phyloP scores from a whole-genome alignment of 2,888 invertebrate species.

The Troides oblongomaculatus region DNA sequence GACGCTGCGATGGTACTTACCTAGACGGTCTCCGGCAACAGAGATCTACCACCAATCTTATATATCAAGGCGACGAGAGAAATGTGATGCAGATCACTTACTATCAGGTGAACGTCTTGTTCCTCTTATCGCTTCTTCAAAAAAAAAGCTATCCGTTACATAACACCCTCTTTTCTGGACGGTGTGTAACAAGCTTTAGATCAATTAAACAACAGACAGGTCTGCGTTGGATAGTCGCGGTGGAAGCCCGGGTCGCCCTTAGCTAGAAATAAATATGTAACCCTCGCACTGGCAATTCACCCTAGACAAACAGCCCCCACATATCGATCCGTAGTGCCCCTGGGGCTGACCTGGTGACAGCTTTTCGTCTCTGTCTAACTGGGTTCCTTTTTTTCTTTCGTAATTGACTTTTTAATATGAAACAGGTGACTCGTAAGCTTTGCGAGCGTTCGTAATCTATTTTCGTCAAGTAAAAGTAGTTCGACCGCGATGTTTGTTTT shows the following conservation, averaged over 20 bases:
- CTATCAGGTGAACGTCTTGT: too few relatives aligned
- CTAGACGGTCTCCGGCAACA: too few relatives aligned
- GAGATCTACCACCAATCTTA: too few relatives aligned
- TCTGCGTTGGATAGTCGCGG: constrained; percentile 2
- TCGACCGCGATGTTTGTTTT: neutral
- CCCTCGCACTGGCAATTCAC: constrained; percentile 24
- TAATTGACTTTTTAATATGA: constrained; percentile 15
- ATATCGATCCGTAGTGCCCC: constrained; percentile 33
- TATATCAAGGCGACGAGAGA: too few relatives aligned
- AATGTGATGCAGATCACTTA: too few relatives aligned
- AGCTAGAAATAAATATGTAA: constrained; percentile 12
- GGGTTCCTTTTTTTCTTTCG: constrained; percentile 13
- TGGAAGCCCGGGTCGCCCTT: constrained; percentile 2
- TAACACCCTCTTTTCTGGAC: neutral
- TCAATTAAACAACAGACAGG: neutral
- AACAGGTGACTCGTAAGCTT: constrained; percentile 4
- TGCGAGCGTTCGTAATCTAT: neutral
- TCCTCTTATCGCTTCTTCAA: too few relatives aligned
- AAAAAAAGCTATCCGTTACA: too few relatives aligned
- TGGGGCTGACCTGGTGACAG: constrained; percentile 18
- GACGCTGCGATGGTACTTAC: too few relatives aligned
- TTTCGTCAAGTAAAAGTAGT: neutral
- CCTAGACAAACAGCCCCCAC: constrained; percentile 37
- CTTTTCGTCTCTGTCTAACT: constrained; percentile 25
- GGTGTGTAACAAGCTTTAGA: neutral